Evolutionary conservation across 2,113 vertebrate species (phyloP), one percentile per base, ranked within the genome.

Genomic region (Nerophis lumbriciformis): DNA sequence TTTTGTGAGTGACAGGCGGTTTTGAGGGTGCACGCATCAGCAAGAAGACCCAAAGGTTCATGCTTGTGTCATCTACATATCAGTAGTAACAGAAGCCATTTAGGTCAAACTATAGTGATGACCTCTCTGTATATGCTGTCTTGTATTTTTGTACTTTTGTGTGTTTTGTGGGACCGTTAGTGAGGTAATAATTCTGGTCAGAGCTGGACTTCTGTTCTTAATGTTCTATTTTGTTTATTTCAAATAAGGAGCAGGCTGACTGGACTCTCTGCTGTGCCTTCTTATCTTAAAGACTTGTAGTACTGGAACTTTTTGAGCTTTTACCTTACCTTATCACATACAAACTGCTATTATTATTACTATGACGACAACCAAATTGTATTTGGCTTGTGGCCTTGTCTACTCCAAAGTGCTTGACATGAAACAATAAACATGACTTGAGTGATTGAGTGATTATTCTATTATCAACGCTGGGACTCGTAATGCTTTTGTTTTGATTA

Each of bases 341-440:
- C 83, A 73, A 83, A 78, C 63, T 15, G 77, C 71, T 85, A 81
- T 62, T 76, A 82, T 74, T 44, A 73, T 76, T 66, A 84, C 77
- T 65, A 38, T 61, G 81, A 80, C 81, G 68, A 77, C 58, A 80
- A 84, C 88, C 88, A 61, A 71, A 83, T 90, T 88, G 84, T 88
- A 86, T 87, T 89, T 83, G 86, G 85, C 88, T 85, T 84, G 54
- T 81, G 85, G 83, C 89, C 81, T 77, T 90, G 80, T 90, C 82
- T 89, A 88, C 72, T 80, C 86, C 71, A 77, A 83, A 83, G 83
- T 85, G 88, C 90, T 90, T 89, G 87, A 81, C 74, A 75, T 68
- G 70, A 75, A 82, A 82, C 77, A 85, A 83, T 84, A 83, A 88
- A 83, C 70, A 84, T 73, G 59, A 79, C 55, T 81, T 87, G 75